Evolutionary conservation across 2,888 invertebrate genomes (phyloP), one percentile per base, ranked within the genome.

Genomic region (Andrena trimmerana): DNA sequence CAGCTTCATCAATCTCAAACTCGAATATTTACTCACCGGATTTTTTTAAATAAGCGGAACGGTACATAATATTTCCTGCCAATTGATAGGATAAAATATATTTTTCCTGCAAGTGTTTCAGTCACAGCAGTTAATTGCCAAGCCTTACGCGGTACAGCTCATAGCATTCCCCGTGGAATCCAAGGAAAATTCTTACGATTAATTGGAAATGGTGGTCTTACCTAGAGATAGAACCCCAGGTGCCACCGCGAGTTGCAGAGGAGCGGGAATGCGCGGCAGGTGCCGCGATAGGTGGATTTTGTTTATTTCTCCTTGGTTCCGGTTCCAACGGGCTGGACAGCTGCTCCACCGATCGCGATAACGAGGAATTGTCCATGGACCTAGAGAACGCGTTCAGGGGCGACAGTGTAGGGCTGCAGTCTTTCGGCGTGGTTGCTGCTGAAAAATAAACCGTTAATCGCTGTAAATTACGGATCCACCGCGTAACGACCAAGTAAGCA

Each of bases 151-250:
- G 42, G 42, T 3, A 13, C 42, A 42, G 42, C 42, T 42, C 16
- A 16, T 16, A 16, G 42, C 16, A 42, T 42, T 42, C 16, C 13
- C 16, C 42, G 42, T 42, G 42, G 42, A 42, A 27, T 57, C 3
- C 57, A 57, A 24, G 24, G 24, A 4, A 20, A 31, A 50, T 50
- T 50, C 13, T 60, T 50, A 59, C 10, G 16, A 2, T 27, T 4
- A 29, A 29, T 57, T 24, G 67, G 2, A 57, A 52, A 67, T 2
- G 13, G 16, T 16, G n/a, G 10, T 36, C 76, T 87, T 85, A 93
- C 93, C 93, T 95, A 0, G 98, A 98, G 93, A 98, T 98, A 90
- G 98, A 98, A 71, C 98, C 98, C 98, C 98, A 98, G 0, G 97
- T 97, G 27, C 97, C 97, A 20, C 97, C 97, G 1, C 97, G 95